phyloP scores from a whole-genome alignment of 2,888 invertebrate species.

The Caenorhabditis afra region DNA sequence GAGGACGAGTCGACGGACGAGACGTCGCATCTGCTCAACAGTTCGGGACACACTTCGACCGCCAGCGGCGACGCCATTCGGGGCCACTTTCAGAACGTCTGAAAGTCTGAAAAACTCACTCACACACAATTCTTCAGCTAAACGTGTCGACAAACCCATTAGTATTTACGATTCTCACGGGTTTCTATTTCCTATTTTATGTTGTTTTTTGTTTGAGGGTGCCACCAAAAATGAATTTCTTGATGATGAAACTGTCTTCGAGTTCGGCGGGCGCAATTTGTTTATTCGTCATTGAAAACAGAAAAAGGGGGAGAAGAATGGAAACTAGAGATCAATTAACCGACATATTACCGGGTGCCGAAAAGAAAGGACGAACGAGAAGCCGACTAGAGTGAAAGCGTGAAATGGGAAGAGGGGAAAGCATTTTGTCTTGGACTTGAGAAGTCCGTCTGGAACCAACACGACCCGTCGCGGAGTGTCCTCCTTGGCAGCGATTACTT shows the following conservation, averaged over 20 bases:
- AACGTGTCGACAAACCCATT: conserved; percentile 48
- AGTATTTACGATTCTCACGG: conserved; percentile 54
- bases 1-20: conserved; percentile 58
- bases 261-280: conserved; percentile 23
- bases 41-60: conserved; percentile 32
- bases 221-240: conserved; percentile 27
- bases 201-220: conserved; percentile 38
- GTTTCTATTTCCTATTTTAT: conserved; percentile 27
- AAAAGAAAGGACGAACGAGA: conserved; percentile 15
- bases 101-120: conserved; percentile 8
- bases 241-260: neutral
- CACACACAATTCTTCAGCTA: conserved; percentile 1
- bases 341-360: conserved; percentile 47
- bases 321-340: conserved; percentile 39
- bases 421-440: conserved; percentile 3
- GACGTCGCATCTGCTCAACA: conserved; percentile 57
- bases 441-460: conserved; percentile 9
- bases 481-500: conserved; percentile 28
- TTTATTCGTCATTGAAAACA: conserved; percentile 36
- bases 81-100: conserved; percentile 60
- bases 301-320: neutral
- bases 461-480: conserved; percentile 44
- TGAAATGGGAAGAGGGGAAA: conserved; percentile 30
- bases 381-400: conserved; percentile 43
- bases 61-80: conserved; percentile 34